These are phyloP conservation scores for Laterallus jamaicensis DNA, from an alignment of 2,113 vertebrate species.

Conservation along the genomic window DNA sequence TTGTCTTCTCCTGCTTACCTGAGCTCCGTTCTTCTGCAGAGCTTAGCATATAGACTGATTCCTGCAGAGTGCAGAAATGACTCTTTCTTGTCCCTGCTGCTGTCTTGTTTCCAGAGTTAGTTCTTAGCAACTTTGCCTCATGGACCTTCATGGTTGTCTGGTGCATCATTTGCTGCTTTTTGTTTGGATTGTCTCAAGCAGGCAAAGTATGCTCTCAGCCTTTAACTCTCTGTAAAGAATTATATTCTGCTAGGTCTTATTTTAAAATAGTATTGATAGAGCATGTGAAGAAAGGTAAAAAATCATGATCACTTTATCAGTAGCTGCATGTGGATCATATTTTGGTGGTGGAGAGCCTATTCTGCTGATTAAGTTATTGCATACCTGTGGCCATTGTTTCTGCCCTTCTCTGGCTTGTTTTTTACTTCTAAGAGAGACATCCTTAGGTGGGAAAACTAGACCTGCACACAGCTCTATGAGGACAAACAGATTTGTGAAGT, in stretches of 20 bases:
- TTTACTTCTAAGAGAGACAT: background rate
- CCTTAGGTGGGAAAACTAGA: background rate
- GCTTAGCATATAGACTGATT: background rate
- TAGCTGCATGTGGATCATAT: background rate
- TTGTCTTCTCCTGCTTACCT: background rate
- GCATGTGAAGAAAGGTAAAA: background rate
- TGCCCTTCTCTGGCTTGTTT: background rate
- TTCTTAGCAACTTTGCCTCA: background rate
- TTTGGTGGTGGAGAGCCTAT: background rate
- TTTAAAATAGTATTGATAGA: background rate
- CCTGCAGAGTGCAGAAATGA: background rate
- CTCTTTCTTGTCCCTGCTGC: background rate
- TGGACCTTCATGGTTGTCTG: background rate
- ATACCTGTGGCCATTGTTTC: background rate
- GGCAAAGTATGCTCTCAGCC: background rate
- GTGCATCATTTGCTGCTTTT: background rate
- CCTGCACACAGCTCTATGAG: background rate
- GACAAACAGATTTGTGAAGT: background rate
- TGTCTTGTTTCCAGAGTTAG: background rate
- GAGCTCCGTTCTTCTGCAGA: background rate
- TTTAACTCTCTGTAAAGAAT: background rate
- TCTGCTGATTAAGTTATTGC: background rate
- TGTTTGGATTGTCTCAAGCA: background rate
- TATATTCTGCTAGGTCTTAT: background rate
- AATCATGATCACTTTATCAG: background rate